Evolutionary conservation across 2,888 invertebrate species (phyloP), one percentile per base, ranked within the genome.

Genomic region (Arrhopalites spinosus): DNA sequence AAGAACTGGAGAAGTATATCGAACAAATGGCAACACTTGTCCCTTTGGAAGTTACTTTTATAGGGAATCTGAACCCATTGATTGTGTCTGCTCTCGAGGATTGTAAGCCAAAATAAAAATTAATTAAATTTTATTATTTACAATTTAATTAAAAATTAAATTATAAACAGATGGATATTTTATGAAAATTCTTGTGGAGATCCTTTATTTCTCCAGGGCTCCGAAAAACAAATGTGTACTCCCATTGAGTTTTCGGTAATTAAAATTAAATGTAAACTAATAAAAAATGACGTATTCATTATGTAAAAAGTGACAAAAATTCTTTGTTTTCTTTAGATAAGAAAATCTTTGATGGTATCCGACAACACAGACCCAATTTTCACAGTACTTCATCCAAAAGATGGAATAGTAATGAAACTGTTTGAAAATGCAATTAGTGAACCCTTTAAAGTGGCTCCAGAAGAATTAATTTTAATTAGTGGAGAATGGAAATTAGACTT

Each of bases 301-400:
- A 53, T 20, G 3, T 53, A 53, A 53, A 5, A 20, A 36, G 11
- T 36, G 3, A 36, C 36, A 36, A 36, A 7, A 36, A 8, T 53
- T 20, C 7, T 23, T 5, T 25, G 64, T 64, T 53, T 53, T 20
- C 7, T 23, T 5, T 25, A 73, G 73, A n/a, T 73, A 1, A 7
- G 29, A 25, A 73, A 73, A 29, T 73, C 73, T 17, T 64, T 73
- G 20, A 45, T 73, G 27, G 47, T 73, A 23, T 64, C 73, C 17
- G 64, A 66, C 5, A 63, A 15, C 8, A 20, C 50, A 1, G 73
- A 73, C 5, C 73, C 73, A 11, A 73, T 23, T 73, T 29, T 73
- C 11, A 64, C 73, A 15, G 73, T 30, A 5, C 13, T 73, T 15
- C 61, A 64, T 47, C 27, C 64, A 8, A 73, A 47, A 43, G 27